Conservation (phyloP, 2,888 invertebrate genomes). For the Hecatera dysodea region DNA sequence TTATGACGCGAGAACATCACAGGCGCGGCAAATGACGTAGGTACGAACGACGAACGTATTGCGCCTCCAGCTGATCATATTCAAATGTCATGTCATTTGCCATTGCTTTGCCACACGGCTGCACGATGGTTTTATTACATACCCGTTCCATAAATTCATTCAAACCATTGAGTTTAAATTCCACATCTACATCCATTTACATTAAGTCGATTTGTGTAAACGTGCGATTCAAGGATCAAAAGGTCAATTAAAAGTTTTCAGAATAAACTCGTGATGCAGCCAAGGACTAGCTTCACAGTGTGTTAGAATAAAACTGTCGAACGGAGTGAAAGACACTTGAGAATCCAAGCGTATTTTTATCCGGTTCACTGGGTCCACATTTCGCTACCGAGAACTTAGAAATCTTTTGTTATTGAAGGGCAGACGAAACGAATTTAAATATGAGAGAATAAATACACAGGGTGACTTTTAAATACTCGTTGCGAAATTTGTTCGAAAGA, state of each 20-base stretch:
- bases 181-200: constrained; percentile 34
- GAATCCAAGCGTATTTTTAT: constrained; percentile 30
- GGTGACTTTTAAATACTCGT: not conserved
- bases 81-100: constrained; percentile 57
- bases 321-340: constrained; percentile 23
- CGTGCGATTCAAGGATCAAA: constrained; percentile 19
- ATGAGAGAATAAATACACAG: not conserved
- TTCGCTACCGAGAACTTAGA: constrained; percentile 16
- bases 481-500: not conserved
- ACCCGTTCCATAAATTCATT: constrained; percentile 3
- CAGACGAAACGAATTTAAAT: constrained; percentile 8
- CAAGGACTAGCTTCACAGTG: constrained; percentile 15
- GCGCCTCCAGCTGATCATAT: constrained; percentile 43
- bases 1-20: constrained; percentile 15
- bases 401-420: constrained; percentile 27
- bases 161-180: constrained; percentile 15
- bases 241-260: constrained; percentile 49
- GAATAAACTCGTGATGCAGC: constrained; percentile 19
- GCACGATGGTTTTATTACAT: constrained; percentile 37
- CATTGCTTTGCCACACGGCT: not conserved
- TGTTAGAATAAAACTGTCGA: constrained; percentile 30
- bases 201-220: constrained; percentile 31
- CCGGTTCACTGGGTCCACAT: constrained; percentile 31
- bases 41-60: constrained; percentile 20
- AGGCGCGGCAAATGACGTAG: constrained; percentile 37